Conservation (phyloP, 2,797 vertebrate genomes). For the Sebastes umbrosus region DNA sequence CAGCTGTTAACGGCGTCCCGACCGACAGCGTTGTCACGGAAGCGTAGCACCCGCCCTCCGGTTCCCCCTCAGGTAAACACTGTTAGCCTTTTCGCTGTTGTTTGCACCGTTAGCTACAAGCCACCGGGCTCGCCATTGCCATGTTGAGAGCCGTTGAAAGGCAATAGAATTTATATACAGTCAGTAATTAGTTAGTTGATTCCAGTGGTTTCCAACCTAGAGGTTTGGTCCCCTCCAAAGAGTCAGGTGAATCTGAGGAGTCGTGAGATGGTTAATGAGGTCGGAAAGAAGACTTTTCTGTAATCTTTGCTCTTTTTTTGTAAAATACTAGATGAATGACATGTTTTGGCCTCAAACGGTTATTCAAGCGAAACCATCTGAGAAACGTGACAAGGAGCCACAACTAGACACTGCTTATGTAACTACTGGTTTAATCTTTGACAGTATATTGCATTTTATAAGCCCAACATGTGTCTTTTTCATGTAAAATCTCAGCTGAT, state of each 20-base stretch:
- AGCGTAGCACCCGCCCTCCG: too few species aligned
- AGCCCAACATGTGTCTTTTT: background rate
- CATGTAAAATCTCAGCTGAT: background rate
- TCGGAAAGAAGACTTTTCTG: background rate
- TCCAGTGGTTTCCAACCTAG: background rate
- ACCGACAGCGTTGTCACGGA: too few species aligned
- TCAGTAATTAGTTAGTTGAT: background rate
- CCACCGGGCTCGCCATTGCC: too few species aligned
- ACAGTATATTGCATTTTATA: background rate
- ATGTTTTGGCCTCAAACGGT: background rate
- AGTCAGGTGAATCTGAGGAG: background rate
- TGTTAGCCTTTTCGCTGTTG: too few species aligned
- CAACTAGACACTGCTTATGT: background rate
- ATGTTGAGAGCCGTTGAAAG: too few species aligned
- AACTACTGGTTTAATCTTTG: background rate
- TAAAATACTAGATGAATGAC: background rate
- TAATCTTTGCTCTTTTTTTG: background rate
- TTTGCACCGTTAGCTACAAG: too few species aligned
- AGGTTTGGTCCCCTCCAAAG: too few species aligned
- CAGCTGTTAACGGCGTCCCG: too few species aligned
- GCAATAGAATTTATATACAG: background rate
- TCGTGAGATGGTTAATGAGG: background rate
- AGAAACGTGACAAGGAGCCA: background rate
- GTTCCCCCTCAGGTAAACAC: too few species aligned
- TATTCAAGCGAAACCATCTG: background rate